These are phyloP conservation scores for Conchocele bisecta DNA, from an alignment of 2,888 invertebrate genomes.

Conservation along the genomic window DNA sequence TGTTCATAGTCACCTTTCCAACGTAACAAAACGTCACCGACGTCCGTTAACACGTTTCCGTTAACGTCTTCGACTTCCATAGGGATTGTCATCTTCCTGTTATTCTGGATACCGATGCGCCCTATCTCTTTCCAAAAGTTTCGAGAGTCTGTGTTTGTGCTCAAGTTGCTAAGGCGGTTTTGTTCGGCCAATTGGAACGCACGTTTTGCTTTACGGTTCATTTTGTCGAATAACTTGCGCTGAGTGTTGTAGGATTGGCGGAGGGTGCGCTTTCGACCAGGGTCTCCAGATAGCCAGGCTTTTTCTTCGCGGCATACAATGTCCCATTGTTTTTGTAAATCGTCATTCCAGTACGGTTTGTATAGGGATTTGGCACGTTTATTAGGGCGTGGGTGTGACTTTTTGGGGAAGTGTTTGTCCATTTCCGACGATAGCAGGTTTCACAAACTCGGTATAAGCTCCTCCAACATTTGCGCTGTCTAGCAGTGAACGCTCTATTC, in stretches of 20 bases:
- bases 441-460: too few species aligned
- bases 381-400: background rate
- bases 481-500: too few species aligned
- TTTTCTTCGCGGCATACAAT: constrained; percentile 4
- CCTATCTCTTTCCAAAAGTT: constrained; percentile 9
- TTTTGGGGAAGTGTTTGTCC: constrained; percentile 12
- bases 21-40: too few species aligned
- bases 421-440: constrained; percentile 2
- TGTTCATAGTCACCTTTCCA: too few species aligned
- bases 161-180: background rate
- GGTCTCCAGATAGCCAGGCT: constrained; percentile 2
- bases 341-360: constrained; percentile 10
- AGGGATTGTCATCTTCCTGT: constrained; percentile 12
- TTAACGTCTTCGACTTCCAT: constrained; percentile 10
- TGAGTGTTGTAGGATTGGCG: constrained; percentile 2
- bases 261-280: background rate
- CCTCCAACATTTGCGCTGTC: too few species aligned
- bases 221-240: constrained; percentile 19
- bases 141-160: background rate
- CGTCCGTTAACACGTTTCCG: too few species aligned
- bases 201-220: constrained; percentile 11
- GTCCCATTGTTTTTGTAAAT: constrained; percentile 4
- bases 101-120: constrained; percentile 20
- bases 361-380: background rate
- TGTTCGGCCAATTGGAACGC: constrained; percentile 14